These are phyloP conservation scores for Malurus alboscapulatus DNA, from an alignment of 2,113 vertebrate species.

Conservation along the genomic window DNA sequence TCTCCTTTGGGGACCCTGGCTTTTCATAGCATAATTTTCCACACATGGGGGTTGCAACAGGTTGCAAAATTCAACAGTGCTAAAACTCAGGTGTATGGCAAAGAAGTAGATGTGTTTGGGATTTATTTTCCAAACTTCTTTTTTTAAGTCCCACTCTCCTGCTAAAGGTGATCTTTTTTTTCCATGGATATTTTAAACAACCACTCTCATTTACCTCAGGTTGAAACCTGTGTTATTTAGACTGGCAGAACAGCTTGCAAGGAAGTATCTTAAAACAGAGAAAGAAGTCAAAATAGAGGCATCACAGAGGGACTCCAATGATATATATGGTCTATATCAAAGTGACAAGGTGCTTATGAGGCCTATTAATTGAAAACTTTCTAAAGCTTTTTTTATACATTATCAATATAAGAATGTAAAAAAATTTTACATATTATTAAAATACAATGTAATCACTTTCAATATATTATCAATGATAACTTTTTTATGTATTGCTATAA, in stretches of 20 bases:
- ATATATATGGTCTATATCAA: too few relatives aligned
- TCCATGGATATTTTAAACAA: background rate
- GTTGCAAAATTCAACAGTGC: background rate
- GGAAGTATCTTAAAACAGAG: background rate
- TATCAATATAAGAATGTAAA: too few relatives aligned
- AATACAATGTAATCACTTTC: too few relatives aligned
- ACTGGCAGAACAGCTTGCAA: background rate
- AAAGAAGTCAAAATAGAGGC: background rate
- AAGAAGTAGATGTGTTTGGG: background rate
- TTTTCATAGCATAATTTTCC: background rate
- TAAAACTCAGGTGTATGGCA: background rate
- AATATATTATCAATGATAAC: too few relatives aligned
- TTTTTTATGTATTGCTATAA: too few relatives aligned
- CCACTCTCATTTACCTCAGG: background rate
- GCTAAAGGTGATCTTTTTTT: background rate
- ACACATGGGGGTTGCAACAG: background rate
- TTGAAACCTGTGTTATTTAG: background rate
- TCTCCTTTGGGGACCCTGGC: background rate
- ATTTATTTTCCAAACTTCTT: background rate
- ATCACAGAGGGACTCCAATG: too few relatives aligned
- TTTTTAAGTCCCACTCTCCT: background rate
- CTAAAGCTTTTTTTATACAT: too few relatives aligned
- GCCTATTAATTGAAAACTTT: too few relatives aligned
- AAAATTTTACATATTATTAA: too few relatives aligned
- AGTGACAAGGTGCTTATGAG: too few relatives aligned